phyloP scores from a whole-genome alignment of 2,113 vertebrate species.

The Eulacestoma nigropectus region DNA sequence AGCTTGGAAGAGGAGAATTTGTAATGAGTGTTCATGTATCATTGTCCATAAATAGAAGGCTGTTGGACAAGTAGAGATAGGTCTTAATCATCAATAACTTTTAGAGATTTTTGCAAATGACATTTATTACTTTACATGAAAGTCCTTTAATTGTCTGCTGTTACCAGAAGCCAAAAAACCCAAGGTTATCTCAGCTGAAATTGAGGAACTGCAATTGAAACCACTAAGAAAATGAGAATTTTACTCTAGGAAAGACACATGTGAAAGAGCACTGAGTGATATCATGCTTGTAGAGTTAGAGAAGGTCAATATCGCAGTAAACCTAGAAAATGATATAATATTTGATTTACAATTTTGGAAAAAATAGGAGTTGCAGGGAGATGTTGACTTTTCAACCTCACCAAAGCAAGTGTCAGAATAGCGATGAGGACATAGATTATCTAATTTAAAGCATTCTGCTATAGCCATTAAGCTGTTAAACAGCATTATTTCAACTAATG shows the following conservation, averaged over 20 bases:
- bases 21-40: background rate
- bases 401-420: background rate
- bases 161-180: background rate
- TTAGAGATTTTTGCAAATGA: background rate
- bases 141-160: background rate
- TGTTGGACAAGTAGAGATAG: background rate
- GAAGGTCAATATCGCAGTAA: background rate
- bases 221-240: background rate
- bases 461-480: conserved; percentile 16
- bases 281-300: background rate
- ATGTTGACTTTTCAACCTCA: conserved; percentile 25
- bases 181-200: background rate
- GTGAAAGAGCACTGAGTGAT: background rate
- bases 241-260: background rate
- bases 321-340: background rate
- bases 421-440: background rate
- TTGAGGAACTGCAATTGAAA: background rate
- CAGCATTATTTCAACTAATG: conserved; percentile 48
- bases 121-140: background rate
- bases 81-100: background rate
- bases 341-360: background rate
- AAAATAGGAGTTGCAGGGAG: background rate
- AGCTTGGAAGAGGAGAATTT: background rate
- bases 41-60: background rate
- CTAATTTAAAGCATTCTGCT: conserved; percentile 23